Evolutionary conservation across 1,140 invertebrate species (phyloP).

Genomic region (Micrasema longulum): DNA sequence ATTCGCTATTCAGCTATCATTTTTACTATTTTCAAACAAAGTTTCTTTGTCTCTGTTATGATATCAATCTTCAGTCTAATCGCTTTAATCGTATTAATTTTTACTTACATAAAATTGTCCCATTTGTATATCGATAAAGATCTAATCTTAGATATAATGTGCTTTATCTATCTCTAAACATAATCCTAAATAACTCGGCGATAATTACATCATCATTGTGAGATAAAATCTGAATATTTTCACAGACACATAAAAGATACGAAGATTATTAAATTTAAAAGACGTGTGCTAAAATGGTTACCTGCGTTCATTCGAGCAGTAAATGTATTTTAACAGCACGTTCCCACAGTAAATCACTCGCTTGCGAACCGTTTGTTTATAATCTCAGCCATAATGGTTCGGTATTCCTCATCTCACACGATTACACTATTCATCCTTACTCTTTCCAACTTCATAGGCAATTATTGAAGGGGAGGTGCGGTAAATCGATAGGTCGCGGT

Average conservation of each 20-base stretch:
- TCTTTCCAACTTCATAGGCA: not conserved
- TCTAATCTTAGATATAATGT: too few species aligned
- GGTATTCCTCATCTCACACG: slow-evolving; percentile 44
- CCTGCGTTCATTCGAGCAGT: slow-evolving; percentile 12
- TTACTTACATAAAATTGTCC: too few species aligned
- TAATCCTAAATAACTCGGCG: not conserved
- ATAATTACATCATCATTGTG: slow-evolving; percentile 20
- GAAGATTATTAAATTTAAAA: slow-evolving; percentile 21
- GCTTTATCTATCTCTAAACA: too few species aligned
- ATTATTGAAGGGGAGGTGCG: not conserved
- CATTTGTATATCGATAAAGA: too few species aligned
- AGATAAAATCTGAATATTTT: slow-evolving; percentile 23
- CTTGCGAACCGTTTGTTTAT: slow-evolving; percentile 52
- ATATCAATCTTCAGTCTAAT: too few species aligned
- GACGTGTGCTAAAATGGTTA: slow-evolving; percentile 18
- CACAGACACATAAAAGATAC: slow-evolving; percentile 7
- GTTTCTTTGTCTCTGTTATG: too few species aligned
- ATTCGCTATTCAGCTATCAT: too few species aligned
- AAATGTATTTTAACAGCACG: slow-evolving; percentile 5
- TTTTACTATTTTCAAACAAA: too few species aligned
- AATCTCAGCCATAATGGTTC: slow-evolving; percentile 51
- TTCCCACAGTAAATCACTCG: slow-evolving; percentile 54
- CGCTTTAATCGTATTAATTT: too few species aligned
- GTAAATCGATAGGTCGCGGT: slow-evolving; percentile 6
- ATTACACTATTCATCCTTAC: not conserved